Percentiles rank a stretch among this genome's conserved stretches.
Evolutionary conservation across 2,888 invertebrate species (phyloP).

Genomic region (Melitaea athalia): DNA sequence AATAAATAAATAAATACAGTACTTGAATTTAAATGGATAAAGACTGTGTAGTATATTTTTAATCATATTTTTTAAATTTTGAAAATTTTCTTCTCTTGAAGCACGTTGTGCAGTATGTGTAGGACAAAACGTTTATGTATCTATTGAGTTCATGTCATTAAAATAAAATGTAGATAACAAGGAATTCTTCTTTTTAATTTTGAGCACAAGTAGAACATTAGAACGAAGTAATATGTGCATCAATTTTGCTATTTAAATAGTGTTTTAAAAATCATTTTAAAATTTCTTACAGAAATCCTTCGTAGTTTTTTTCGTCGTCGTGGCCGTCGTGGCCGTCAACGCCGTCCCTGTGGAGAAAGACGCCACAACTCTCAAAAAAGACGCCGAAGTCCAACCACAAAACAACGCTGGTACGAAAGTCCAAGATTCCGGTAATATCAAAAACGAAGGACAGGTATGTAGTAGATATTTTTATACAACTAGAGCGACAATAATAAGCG

Average conservation of each 20-base stretch:
- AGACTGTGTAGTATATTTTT: no score
- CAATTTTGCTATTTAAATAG: slow-evolving; percentile 14
- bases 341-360: slow-evolving; percentile 56
- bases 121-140: no score
- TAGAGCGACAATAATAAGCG: no score
- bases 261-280: slow-evolving; percentile 9
- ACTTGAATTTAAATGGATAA: no score
- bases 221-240: background rate
- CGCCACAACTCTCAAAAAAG: slow-evolving; percentile 53
- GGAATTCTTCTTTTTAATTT: no score
- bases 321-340: slow-evolving; percentile 70
- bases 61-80: no score
- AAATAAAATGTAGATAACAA: no score
- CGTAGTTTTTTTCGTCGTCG: slow-evolving; percentile 63
- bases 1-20: no score
- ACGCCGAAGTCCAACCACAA: slow-evolving; percentile 71
- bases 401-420: slow-evolving; percentile 79
- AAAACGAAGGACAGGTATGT: slow-evolving; percentile 70
- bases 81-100: no score
- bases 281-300: slow-evolving; percentile 66
- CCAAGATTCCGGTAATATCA: slow-evolving; percentile 80
- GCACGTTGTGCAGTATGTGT: no score
- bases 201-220: no score
- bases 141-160: no score
- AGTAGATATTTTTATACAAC: background rate